A percentile compares a stretch with the other conserved stretches of the same genome.
Conservation (phyloP, 1,140 invertebrate genomes). For the Zaprionus kolodkinae region DNA sequence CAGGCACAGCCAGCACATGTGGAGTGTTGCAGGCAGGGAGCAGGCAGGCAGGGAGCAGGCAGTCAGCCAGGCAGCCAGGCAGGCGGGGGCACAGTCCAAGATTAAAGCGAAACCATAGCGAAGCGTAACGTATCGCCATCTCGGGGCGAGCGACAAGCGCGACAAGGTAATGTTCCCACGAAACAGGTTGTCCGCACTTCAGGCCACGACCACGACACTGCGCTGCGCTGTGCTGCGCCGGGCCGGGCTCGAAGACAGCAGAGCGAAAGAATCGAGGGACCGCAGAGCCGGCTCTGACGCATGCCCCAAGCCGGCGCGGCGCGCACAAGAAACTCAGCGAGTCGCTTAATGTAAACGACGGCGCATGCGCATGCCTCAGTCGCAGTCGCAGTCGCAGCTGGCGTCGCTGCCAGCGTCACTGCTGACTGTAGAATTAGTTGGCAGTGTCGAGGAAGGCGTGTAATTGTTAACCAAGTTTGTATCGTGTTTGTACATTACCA, state of each 20-base stretch:
- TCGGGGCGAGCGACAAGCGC: conserved; percentile 73
- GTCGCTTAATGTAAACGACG: conserved; percentile 73
- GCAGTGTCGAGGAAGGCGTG: conserved; percentile 66
- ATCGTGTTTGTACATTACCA: conserved; percentile 61
- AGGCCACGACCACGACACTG: conserved; percentile 78
- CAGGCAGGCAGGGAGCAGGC: conserved; percentile 22
- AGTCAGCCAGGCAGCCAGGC: conserved; percentile 40
- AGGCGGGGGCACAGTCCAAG: conserved; percentile 49
- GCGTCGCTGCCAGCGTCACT: conserved; percentile 7
- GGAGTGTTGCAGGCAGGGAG: conserved; percentile 50
- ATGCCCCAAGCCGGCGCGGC: conserved; percentile 35
- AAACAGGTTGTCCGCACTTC: conserved; percentile 84
- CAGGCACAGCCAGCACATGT: conserved; percentile 15
- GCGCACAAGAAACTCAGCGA: conserved; percentile 38
- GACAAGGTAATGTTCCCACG: conserved; percentile 84
- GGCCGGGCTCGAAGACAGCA: background rate
- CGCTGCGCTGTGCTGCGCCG: no score
- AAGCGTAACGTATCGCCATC: conserved; percentile 81
- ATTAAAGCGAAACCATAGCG: conserved; percentile 82
- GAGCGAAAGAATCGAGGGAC: conserved; percentile 1
- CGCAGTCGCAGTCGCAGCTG: conserved; percentile 33
- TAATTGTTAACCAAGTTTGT: conserved; percentile 80
- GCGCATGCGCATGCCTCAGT: conserved; percentile 75
- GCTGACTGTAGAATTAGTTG: conserved; percentile 63
- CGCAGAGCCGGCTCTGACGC: conserved; percentile 8